Evolutionary conservation across 2,797 vertebrate species (phyloP).

Genomic region (Mareca penelope): DNA sequence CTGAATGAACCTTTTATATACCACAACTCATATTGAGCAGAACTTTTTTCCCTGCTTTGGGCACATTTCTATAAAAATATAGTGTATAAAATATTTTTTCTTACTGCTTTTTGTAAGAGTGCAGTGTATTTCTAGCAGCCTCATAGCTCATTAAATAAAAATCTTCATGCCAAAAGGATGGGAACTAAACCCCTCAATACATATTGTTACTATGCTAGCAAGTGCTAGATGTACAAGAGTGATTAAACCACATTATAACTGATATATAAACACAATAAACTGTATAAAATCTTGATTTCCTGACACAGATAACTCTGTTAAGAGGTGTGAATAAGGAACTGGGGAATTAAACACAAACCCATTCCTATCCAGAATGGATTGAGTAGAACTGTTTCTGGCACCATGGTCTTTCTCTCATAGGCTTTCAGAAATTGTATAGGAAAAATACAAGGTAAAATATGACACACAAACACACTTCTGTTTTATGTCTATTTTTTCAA

Average conservation of each 20-base stretch:
- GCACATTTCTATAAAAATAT: neutral
- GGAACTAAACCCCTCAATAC: neutral
- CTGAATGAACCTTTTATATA: neutral
- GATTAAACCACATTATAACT: slow-evolving; percentile 9
- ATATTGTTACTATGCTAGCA: neutral
- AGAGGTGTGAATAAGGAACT: neutral
- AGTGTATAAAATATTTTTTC: neutral
- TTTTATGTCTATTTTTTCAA: neutral
- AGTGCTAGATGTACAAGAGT: neutral
- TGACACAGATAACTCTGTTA: slow-evolving; percentile 1
- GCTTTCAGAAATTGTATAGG: neutral
- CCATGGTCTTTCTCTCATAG: neutral
- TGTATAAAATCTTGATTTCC: slow-evolving; percentile 30
- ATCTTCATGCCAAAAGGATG: neutral
- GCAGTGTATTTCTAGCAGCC: neutral
- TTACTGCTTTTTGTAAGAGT: neutral
- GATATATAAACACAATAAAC: neutral
- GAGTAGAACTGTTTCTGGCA: neutral
- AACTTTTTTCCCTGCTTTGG: neutral
- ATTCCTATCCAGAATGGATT: neutral
- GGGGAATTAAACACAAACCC: neutral
- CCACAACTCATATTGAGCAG: neutral
- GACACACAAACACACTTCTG: neutral
- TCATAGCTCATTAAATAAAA: neutral
- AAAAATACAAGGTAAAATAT: neutral